Evolutionary conservation across 2,888 invertebrate species (phyloP), one percentile per base, ranked within the genome.

Genomic region (Leucophenga montana): DNA sequence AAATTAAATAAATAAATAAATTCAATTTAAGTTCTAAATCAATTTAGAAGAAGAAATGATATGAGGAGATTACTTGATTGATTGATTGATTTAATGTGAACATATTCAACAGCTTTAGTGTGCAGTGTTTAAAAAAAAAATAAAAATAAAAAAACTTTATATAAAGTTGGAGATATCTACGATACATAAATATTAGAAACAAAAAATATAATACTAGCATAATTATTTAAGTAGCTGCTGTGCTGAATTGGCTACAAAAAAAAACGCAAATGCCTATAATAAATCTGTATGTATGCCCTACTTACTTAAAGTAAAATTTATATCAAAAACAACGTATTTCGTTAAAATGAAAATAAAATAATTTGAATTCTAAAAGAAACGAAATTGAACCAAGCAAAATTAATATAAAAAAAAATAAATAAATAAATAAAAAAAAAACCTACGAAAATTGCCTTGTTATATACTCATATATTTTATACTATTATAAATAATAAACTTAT

Each of bases 401-500:
- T n/a, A n/a, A n/a, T 46, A 1, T 46, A 46, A 14, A 2, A 22
- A 20, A 20, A 0, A n/a, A n/a, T n/a, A n/a, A n/a, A n/a, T n/a
- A n/a, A n/a, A n/a, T n/a, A n/a, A n/a, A n/a, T n/a, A 27, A 27
- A 27, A 22, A 56, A 56, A 56, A 11, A 53, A 53, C n/a, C 18
- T 16, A 53, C 8, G 22, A 27, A 56, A 62, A 66, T 69, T 69
- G 69, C 69, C 69, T 69, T 69, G 69, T 54, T 57, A 56, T 56
- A 54, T 62, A 46, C 48, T 65, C 48, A 50, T 57, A 56, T 56
- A 54, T 62, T 27, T 57, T 65, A 54, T 68, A 64, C 61, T 64
- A 53, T 62, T 64, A 64, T 39, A 62, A 53, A 68, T 68, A 64
- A 50, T 69, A 59, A 33, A 56, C 27, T 27, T 54, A 44, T 57